A percentile compares a stretch with the other conserved stretches of the same genome.
Conservation (phyloP, 2,888 invertebrate genomes). For the Sesia bembeciformis region DNA sequence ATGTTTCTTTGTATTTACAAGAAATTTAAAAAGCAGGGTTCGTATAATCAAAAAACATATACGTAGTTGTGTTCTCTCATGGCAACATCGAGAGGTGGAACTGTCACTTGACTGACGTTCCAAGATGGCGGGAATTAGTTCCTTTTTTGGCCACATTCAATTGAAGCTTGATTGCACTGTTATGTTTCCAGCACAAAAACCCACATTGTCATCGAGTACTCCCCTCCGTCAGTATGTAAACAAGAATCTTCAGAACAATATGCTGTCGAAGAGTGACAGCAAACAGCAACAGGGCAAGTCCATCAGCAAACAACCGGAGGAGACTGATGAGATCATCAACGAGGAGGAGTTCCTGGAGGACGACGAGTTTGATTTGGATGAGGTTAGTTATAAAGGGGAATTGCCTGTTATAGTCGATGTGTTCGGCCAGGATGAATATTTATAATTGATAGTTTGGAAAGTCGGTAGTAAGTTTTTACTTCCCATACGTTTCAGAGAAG, state of each 20-base stretch:
- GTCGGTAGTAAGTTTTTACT: no score
- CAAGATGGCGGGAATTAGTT: not conserved
- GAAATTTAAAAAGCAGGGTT: no score
- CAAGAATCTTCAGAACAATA: not conserved
- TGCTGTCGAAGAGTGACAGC: conserved; percentile 5
- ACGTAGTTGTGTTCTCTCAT: no score
- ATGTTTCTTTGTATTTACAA: no score
- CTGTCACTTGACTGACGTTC: no score
- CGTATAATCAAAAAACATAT: no score
- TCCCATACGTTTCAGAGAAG: no score
- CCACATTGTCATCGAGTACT: not conserved
- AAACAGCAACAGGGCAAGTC: not conserved
- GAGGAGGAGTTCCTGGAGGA: conserved; percentile 43
- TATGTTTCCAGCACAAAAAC: conserved; percentile 1
- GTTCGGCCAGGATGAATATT: not conserved
- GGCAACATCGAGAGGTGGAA: no score
- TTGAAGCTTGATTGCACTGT: not conserved
- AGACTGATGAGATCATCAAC: conserved; percentile 27
- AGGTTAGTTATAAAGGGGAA: conserved; percentile 18
- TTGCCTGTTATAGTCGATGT: no score
- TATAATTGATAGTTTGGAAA: no score
- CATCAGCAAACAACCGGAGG: not conserved
- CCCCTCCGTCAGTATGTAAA: conserved; percentile 1
- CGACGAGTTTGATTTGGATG: conserved; percentile 33
- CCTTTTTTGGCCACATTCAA: not conserved